Evolutionary conservation across 2,797 vertebrate species (phyloP), one percentile per base, ranked within the genome.

Genomic region (Sebastes cheni): DNA sequence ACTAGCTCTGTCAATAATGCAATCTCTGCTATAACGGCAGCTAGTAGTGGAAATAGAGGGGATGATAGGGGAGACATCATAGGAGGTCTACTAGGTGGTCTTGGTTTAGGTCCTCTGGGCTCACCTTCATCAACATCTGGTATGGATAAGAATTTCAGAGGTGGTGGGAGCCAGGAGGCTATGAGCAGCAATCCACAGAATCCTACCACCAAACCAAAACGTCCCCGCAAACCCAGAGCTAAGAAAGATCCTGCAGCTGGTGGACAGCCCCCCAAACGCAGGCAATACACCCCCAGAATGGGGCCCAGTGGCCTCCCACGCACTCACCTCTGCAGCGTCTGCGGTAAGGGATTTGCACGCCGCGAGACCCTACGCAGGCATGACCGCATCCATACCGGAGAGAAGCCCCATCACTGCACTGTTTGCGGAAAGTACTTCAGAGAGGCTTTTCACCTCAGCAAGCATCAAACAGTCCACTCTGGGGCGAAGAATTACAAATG

Each of bases 401-500:
- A 99, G 91, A 99, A 99, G 86, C 97, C 98, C 6, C 97, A 99
- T 88, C 97, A 98, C 86, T 99, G 98, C 72, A 94, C 95, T 0
- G 96, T 98, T n/a, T 99, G 98, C 27, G 98, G 98, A 10, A 99
- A 99, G 86, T 97, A 98, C 88, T 98, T 99, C 87, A 95, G 98
- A 5, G 98, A 99, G 87, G 97, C 97, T 59, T 99, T 99, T 94
- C 98, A 99, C 91, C 95, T 99, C 56, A 97, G 97, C 94, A 99
- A 99, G 87, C 98, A 99, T 93, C 97, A 97, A 75, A 98, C 98
- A 3, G 98, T 99, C 79, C 98, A 99, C 94, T 98, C 98, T 0
- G 97, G 98, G 2, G 97, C 97, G 81, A 97, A 98, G 77, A 98
- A 98, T 93, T 99, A 98, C 95, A 97, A 97, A 92, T 99, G 98